Evolutionary conservation across 2,888 invertebrate genomes (phyloP).

Genomic region (Acleris holmiana): DNA sequence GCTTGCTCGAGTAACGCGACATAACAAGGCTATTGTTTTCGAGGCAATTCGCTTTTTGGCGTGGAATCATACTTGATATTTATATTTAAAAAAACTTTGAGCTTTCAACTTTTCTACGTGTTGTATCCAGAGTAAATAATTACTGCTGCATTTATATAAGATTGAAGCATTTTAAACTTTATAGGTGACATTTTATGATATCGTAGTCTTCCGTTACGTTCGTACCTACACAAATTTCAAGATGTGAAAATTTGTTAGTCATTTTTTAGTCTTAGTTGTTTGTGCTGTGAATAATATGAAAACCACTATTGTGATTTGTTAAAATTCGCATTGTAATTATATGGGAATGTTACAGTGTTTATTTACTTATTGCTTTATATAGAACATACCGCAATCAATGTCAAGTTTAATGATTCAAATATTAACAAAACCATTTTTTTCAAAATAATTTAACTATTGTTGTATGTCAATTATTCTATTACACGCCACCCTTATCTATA

Average conservation of each 20-base stretch:
- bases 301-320: constrained; percentile 24
- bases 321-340: constrained; percentile 13
- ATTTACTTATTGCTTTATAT: neutral
- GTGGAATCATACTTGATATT: neutral
- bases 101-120: constrained; percentile 2
- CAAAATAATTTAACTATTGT: no score
- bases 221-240: neutral
- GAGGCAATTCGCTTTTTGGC: neutral
- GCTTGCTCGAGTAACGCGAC: constrained; percentile 8
- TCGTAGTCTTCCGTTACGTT: constrained; percentile 19
- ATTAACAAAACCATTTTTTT: no score
- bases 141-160: constrained; percentile 24
- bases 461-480: no score
- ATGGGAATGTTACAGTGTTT: constrained; percentile 30
- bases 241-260: constrained; percentile 10
- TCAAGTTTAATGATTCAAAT: no score
- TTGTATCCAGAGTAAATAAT: neutral
- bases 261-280: neutral
- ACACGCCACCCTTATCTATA: no score
- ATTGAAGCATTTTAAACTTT: constrained; percentile 5
- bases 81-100: constrained; percentile 1
- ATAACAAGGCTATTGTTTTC: neutral
- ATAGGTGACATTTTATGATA: constrained; percentile 6
- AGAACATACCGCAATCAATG: no score
- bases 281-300: constrained; percentile 23